A percentile compares a stretch with the other conserved stretches of the same genome.
Conservation (phyloP, 2,113 vertebrate species). For the Protomyctophum bolini region DNA sequence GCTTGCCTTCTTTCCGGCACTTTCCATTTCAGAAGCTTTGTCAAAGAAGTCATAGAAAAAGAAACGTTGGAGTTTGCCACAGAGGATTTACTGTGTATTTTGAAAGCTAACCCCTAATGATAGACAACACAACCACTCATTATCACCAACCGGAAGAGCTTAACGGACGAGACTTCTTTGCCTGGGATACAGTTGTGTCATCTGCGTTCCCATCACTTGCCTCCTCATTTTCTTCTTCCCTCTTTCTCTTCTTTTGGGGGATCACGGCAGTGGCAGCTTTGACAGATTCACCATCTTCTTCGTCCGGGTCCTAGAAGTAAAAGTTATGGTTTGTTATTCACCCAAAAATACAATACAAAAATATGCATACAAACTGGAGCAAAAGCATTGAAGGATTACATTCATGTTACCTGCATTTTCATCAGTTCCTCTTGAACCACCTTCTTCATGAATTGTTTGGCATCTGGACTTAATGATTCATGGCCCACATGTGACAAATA, state of each 20-base stretch:
- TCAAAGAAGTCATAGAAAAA: no score
- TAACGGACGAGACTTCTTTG: constrained; percentile 47
- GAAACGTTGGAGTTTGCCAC: no score
- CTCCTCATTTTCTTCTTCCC: constrained; percentile 50
- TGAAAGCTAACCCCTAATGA: no score
- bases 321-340: not conserved
- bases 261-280: constrained; percentile 4
- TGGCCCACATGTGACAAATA: constrained; percentile 57
- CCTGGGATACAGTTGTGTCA: constrained; percentile 37
- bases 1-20: no score
- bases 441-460: constrained; percentile 59
- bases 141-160: constrained; percentile 46
- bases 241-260: constrained; percentile 69
- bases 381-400: not conserved
- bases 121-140: not conserved
- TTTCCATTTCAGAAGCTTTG: no score
- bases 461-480: constrained; percentile 60
- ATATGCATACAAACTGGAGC: not conserved
- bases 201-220: not conserved
- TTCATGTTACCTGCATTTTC: constrained; percentile 71
- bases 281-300: constrained; percentile 46
- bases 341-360: not conserved
- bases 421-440: constrained; percentile 71
- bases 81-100: no score
- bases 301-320: constrained; percentile 46